Evolutionary conservation across 2,797 vertebrate genomes (phyloP).

Genomic region (Streptopelia turtur): DNA sequence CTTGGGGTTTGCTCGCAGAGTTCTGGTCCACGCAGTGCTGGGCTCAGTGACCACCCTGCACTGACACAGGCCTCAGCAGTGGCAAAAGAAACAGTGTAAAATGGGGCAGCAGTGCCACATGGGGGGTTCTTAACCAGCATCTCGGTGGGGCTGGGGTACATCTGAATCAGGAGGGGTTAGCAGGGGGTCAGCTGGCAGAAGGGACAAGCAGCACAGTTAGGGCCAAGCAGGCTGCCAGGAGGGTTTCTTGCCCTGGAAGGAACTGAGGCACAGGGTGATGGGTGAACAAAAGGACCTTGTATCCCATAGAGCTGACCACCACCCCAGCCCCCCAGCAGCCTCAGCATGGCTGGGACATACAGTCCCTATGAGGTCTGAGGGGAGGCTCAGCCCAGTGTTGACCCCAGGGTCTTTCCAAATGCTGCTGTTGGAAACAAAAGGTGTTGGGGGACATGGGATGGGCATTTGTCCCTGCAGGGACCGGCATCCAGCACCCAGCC

Average conservation of each 20-base stretch:
- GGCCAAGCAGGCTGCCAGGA: background rate
- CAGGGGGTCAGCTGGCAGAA: background rate
- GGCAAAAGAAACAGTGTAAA: background rate
- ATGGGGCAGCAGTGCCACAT: background rate
- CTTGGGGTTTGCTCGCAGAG: background rate
- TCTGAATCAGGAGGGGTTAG: background rate
- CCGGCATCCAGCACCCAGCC: background rate
- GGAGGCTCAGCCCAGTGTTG: background rate
- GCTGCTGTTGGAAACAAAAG: background rate
- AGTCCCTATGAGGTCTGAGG: background rate
- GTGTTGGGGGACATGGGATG: fast-evolving
- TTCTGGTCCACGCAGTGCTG: background rate
- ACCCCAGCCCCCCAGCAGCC: background rate
- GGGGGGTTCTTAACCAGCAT: fast-evolving
- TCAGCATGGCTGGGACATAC: background rate
- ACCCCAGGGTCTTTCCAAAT: background rate
- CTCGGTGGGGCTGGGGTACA: fast-evolving
- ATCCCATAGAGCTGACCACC: background rate
- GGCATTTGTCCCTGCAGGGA: background rate
- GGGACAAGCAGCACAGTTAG: background rate
- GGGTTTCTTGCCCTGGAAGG: background rate
- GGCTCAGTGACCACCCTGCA: background rate
- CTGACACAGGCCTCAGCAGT: background rate
- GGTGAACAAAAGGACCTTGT: background rate
- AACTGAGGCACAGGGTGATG: background rate